Evolutionary conservation across 2,113 vertebrate species (phyloP).

Genomic region (Nanger granti): DNA sequence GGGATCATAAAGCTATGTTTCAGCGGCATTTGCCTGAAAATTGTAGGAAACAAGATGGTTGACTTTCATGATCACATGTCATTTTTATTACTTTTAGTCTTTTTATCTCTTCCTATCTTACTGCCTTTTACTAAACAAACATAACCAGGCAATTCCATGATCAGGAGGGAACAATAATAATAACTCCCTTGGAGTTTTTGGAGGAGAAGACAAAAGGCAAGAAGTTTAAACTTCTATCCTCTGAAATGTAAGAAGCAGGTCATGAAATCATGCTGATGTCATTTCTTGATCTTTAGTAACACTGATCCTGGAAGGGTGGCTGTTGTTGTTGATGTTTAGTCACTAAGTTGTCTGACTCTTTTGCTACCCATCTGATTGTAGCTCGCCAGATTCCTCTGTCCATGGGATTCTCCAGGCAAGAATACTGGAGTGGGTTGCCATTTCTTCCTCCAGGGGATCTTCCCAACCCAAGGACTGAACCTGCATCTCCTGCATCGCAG

Average conservation of each 20-base stretch:
- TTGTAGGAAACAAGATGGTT: constrained; percentile 22
- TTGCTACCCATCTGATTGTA: not conserved
- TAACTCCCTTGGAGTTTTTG: constrained; percentile 4
- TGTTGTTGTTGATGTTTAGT: not conserved
- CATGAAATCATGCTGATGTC: not conserved
- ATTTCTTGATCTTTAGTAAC: not conserved
- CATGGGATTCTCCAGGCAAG: not conserved
- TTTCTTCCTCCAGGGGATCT: not conserved
- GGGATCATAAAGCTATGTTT: constrained; percentile 1
- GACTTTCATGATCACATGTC: not conserved
- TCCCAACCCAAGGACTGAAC: not conserved
- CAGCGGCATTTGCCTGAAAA: constrained; percentile 20
- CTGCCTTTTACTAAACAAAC: constrained; percentile 15
- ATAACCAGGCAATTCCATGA: not conserved
- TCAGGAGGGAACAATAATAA: not conserved
- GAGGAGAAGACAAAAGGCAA: constrained; percentile 2
- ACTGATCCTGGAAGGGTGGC: not conserved
- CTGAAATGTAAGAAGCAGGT: not conserved
- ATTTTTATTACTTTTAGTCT: constrained; percentile 33
- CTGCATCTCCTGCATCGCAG: not conserved
- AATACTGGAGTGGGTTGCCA: not conserved
- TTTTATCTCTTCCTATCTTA: constrained; percentile 16
- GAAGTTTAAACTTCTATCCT: not conserved
- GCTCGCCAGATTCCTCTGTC: not conserved
- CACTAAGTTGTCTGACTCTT: not conserved